Evolutionary conservation across 2,888 invertebrate species (phyloP).

Genomic region (Megalurothrips usitatus): DNA sequence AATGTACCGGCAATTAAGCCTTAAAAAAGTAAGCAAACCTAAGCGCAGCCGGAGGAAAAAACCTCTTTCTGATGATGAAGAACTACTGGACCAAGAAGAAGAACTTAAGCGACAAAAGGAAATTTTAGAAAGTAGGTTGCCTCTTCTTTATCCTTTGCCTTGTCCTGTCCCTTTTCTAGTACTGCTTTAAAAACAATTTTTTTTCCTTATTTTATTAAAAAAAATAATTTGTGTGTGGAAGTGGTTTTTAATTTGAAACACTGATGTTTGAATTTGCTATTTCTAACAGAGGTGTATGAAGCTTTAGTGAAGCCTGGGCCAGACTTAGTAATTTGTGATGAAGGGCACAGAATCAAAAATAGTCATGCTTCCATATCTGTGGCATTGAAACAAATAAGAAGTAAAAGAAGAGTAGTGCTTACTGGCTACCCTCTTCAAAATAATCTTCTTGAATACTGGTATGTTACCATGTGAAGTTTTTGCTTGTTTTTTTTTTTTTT

Average conservation of each 20-base stretch:
- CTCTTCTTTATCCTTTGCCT: slow-evolving; percentile 21
- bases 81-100: slow-evolving; percentile 48
- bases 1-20: slow-evolving; percentile 82
- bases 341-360: slow-evolving; percentile 97
- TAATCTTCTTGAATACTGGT: slow-evolving; percentile 91
- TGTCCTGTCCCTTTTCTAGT: slow-evolving; percentile 14
- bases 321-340: slow-evolving; percentile 84
- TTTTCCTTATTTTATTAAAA: slow-evolving; percentile 28
- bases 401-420: slow-evolving; percentile 88
- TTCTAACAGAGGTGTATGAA: slow-evolving; percentile 64
- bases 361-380: slow-evolving; percentile 94
- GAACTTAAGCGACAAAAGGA: slow-evolving; percentile 71
- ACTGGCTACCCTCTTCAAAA: slow-evolving; percentile 99
- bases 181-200: slow-evolving; percentile 17
- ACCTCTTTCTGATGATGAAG: slow-evolving; percentile 51
- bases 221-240: no score
- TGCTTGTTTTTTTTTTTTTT: neutral
- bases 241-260: neutral
- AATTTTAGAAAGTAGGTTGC: slow-evolving; percentile 32
- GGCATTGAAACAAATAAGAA: slow-evolving; percentile 90
- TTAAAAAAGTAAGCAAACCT: slow-evolving; percentile 65
- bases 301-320: slow-evolving; percentile 88
- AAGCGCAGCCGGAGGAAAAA: slow-evolving; percentile 56
- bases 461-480: slow-evolving; percentile 25
- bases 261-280: slow-evolving; percentile 33